Percentiles rank a stretch among this genome's conserved stretches.
Evolutionary conservation across 2,888 invertebrate species (phyloP).

Genomic region (Scelioninae gen. 1): DNA sequence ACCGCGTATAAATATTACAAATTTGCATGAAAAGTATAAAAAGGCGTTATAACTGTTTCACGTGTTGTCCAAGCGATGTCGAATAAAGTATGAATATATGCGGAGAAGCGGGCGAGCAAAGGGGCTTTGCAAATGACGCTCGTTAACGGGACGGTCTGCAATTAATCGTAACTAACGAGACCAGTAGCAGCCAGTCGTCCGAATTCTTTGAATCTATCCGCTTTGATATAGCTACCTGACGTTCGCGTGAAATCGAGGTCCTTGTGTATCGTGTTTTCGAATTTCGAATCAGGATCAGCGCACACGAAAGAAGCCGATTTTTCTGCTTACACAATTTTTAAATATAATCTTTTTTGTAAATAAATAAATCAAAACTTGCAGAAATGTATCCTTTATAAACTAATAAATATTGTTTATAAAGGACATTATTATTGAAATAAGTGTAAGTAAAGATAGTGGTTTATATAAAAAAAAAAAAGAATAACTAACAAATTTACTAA

Average conservation of each 20-base stretch:
- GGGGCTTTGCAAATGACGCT: constrained; percentile 80
- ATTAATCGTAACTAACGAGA: constrained; percentile 81
- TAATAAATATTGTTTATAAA: too few species aligned
- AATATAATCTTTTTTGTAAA: not conserved
- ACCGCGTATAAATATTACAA: constrained; percentile 9
- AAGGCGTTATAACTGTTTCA: constrained; percentile 40
- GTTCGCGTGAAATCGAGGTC: constrained; percentile 64
- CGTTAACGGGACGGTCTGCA: constrained; percentile 79
- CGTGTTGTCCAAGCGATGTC: constrained; percentile 32
- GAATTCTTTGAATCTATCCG: constrained; percentile 69
- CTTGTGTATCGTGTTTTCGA: constrained; percentile 58
- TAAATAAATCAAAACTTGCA: not conserved
- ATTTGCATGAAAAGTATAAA: constrained; percentile 14
- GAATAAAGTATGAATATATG: constrained; percentile 57
- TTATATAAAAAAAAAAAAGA: too few species aligned
- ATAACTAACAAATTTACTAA: too few species aligned
- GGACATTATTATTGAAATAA: too few species aligned
- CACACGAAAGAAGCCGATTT: constrained; percentile 52
- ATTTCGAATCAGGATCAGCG: constrained; percentile 54
- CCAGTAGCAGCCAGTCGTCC: constrained; percentile 71
- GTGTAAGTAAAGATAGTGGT: too few species aligned
- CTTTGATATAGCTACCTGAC: constrained; percentile 66
- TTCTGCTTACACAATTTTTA: constrained; percentile 22
- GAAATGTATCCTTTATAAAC: not conserved
- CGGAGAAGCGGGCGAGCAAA: constrained; percentile 70